phyloP scores from a whole-genome alignment of 2,888 invertebrate genomes.

The Melitaea athalia region DNA sequence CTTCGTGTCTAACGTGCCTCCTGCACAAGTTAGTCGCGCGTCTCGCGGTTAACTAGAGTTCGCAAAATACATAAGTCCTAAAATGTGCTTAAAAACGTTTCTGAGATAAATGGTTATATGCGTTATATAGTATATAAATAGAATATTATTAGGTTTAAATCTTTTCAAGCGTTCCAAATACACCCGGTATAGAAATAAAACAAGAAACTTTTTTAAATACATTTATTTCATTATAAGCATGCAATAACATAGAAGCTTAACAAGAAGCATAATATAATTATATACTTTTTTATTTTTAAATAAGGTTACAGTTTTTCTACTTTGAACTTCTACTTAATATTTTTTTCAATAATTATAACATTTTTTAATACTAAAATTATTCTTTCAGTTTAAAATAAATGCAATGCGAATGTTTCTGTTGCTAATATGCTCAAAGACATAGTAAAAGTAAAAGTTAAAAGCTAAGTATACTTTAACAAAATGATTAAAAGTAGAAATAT shows the following conservation, averaged over 20 bases:
- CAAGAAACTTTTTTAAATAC: background rate
- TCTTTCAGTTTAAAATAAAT: constrained; percentile 5
- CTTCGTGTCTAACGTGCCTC: too few species aligned
- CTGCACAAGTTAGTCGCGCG: too few species aligned
- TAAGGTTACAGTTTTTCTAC: background rate
- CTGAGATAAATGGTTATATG: too few species aligned
- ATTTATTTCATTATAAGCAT: background rate
- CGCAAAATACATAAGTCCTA: too few species aligned
- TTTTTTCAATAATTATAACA: background rate
- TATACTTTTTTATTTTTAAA: background rate
- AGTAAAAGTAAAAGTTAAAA: background rate
- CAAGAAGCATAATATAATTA: constrained; percentile 2
- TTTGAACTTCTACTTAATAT: too few species aligned
- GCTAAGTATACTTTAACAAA: too few species aligned
- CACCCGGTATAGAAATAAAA: background rate
- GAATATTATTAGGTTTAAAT: too few species aligned
- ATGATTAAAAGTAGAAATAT: too few species aligned
- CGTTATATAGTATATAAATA: too few species aligned
- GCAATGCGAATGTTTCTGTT: constrained; percentile 4
- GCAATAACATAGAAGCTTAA: constrained; percentile 10
- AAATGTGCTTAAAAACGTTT: too few species aligned
- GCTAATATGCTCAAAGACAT: constrained; percentile 4
- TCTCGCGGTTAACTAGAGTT: too few species aligned
- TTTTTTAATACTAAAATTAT: background rate
- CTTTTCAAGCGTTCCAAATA: too few species aligned